phyloP scores from a whole-genome alignment of 1,140 invertebrate species.

The Pseudobourletiella spinata region DNA sequence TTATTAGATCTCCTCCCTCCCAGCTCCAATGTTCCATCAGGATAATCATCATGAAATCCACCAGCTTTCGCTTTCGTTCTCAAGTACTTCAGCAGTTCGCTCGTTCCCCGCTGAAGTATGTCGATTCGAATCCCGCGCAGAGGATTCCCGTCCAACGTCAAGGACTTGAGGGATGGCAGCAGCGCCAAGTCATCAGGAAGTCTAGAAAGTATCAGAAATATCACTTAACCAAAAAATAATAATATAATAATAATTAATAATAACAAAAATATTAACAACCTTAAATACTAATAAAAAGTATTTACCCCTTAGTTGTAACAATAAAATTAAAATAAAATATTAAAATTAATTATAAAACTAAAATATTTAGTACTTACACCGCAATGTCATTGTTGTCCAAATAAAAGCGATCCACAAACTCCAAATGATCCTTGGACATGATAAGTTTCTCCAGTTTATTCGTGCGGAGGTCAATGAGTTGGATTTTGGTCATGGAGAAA shows the following conservation, averaged over 20 bases:
- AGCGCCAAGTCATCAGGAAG: constrained; percentile 64
- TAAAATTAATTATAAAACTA: background rate
- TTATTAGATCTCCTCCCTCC: background rate
- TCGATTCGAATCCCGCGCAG: constrained; percentile 64
- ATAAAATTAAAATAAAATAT: background rate
- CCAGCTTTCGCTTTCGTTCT: constrained; percentile 38
- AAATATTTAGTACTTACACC: constrained; percentile 27
- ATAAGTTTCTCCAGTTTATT: constrained; percentile 28
- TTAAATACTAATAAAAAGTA: background rate
- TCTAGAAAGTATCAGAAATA: too few relatives aligned
- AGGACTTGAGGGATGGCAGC: constrained; percentile 67
- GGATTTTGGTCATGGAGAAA: constrained; percentile 21
- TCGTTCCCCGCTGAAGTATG: constrained; percentile 68
- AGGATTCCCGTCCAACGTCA: constrained; percentile 78
- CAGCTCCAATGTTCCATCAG: background rate
- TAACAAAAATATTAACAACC: background rate
- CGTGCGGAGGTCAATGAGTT: constrained; percentile 27
- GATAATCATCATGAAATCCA: background rate
- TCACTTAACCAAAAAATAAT: constrained; percentile 10
- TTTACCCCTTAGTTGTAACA: too few relatives aligned
- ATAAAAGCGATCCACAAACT: constrained; percentile 32
- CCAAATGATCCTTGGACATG: constrained; percentile 26
- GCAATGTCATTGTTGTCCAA: constrained; percentile 33
- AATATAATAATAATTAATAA: background rate
- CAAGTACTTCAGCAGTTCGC: constrained; percentile 67